Conservation (phyloP, 2,797 vertebrate genomes). For the Triplophysa bombifrons region DNA sequence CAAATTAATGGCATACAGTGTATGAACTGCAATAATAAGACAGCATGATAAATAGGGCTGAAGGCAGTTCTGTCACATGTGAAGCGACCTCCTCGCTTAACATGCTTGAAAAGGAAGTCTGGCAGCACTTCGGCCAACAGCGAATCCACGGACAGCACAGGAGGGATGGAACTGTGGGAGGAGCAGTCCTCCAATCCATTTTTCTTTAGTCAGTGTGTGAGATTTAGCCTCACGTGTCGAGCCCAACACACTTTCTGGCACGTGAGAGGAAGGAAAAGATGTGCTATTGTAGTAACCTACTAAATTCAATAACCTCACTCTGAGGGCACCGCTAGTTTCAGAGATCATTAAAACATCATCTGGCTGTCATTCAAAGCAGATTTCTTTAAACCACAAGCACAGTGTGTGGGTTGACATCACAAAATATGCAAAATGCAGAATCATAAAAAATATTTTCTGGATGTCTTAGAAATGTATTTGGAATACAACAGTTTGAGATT, state of each 20-base stretch:
- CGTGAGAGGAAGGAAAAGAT: not conserved
- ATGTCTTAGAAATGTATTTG: no score
- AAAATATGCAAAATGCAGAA: no score
- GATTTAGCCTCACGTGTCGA: slow-evolving; percentile 6
- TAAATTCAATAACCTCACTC: not conserved
- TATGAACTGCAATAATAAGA: not conserved
- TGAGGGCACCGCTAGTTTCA: not conserved
- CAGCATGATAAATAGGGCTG: not conserved
- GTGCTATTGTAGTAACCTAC: not conserved
- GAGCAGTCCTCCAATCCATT: not conserved
- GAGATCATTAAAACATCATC: not conserved
- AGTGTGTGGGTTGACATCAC: no score
- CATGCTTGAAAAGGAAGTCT: not conserved
- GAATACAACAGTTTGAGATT: no score
- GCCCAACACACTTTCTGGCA: not conserved
- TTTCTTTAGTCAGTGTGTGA: not conserved
- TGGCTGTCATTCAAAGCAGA: not conserved
- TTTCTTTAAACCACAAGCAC: no score
- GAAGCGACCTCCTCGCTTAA: not conserved
- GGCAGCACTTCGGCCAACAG: not conserved
- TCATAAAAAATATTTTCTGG: no score
- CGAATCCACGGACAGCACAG: not conserved
- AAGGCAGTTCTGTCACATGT: not conserved
- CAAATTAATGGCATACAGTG: no score
- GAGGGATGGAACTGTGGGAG: not conserved